A percentile compares a stretch with the other conserved stretches of the same genome.
Evolutionary conservation across 2,888 invertebrate species (phyloP).

Genomic region (Aricia artaxerxes): DNA sequence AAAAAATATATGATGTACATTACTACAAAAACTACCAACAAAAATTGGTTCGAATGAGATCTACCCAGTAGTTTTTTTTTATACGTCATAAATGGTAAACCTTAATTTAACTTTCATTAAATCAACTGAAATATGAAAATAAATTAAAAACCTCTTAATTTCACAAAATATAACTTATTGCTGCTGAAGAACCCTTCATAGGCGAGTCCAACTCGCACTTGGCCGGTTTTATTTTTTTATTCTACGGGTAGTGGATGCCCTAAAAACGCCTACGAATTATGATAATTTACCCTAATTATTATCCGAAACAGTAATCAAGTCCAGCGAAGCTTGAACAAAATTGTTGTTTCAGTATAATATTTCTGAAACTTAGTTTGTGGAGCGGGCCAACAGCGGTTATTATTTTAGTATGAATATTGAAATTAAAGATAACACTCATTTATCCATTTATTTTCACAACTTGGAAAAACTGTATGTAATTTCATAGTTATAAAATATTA

Average conservation of each 20-base stretch:
- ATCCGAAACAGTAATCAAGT: conserved; percentile 11
- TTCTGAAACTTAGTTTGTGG: conserved; percentile 29
- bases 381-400: conserved; percentile 14
- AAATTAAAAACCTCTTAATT: no score
- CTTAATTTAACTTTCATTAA: no score
- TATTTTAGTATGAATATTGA: conserved; percentile 2
- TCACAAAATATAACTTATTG: no score
- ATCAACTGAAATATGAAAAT: no score
- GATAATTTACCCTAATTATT: conserved; percentile 17
- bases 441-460: neutral
- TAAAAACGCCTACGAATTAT: neutral
- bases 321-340: conserved; percentile 22
- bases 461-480: neutral
- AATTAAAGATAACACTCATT: conserved; percentile 9
- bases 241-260: neutral
- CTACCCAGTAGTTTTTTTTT: no score
- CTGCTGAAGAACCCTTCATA: no score
- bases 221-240: neutral
- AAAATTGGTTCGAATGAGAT: no score
- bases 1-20: no score
- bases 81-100: no score
- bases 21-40: no score
- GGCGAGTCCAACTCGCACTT: no score
- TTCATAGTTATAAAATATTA: neutral
- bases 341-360: conserved; percentile 30